These are phyloP conservation scores for Siphamia tubifer DNA, from an alignment of 2,113 vertebrate genomes.

Conservation along the genomic window DNA sequence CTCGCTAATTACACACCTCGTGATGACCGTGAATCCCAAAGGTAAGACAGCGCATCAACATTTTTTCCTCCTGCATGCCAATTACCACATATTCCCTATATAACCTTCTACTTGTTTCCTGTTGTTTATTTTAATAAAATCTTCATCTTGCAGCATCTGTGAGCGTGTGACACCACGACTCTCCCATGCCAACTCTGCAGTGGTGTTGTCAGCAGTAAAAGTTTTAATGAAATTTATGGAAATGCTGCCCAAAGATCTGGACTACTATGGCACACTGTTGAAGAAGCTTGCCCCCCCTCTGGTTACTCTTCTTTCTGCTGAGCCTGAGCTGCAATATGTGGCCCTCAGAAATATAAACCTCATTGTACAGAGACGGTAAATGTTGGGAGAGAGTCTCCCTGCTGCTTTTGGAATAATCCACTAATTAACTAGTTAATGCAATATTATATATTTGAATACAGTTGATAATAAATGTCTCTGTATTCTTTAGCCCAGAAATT, in stretches of 20 bases:
- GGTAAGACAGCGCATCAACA: slow-evolving; percentile 73
- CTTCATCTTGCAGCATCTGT: slow-evolving; percentile 84
- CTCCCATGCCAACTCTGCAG: slow-evolving; percentile 97
- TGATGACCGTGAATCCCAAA: slow-evolving; percentile 97
- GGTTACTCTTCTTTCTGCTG: slow-evolving; percentile 93
- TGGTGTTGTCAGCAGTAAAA: slow-evolving; percentile 96
- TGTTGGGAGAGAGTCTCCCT: not conserved
- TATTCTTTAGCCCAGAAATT: slow-evolving; percentile 88
- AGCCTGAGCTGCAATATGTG: slow-evolving; percentile 97
- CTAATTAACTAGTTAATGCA: no score
- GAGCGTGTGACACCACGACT: slow-evolving; percentile 95
- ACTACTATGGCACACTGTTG: slow-evolving; percentile 94
- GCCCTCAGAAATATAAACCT: slow-evolving; percentile 98
- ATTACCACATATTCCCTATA: not conserved
- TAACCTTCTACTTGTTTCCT: not conserved
- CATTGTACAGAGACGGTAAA: slow-evolving; percentile 97
- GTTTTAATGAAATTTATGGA: slow-evolving; percentile 99
- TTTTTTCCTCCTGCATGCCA: not conserved
- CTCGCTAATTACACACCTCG: slow-evolving; percentile 96
- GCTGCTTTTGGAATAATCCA: no score
- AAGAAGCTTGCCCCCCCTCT: slow-evolving; percentile 97
- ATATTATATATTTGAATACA: not conserved
- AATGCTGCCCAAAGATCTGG: slow-evolving; percentile 96
- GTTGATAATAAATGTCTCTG: not conserved
- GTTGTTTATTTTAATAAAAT: not conserved